Percentiles rank a stretch among this genome's conserved stretches.
Evolutionary conservation across 2,888 invertebrate species (phyloP).

Genomic region (Empis stercorea): DNA sequence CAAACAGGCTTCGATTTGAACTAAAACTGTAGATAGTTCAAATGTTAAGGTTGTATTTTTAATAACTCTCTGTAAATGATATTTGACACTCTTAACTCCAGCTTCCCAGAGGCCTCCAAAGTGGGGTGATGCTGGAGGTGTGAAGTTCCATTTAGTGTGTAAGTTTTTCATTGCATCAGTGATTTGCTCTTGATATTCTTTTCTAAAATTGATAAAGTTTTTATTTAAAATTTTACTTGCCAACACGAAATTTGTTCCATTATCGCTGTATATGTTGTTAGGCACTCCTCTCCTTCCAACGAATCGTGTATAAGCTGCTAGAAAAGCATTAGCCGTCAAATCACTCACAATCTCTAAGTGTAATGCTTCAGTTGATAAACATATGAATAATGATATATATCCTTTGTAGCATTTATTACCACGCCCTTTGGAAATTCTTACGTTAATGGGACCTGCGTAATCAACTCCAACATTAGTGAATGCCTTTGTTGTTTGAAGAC

Average conservation of each 20-base stretch:
- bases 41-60: slow-evolving; percentile 16
- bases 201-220: neutral
- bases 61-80: slow-evolving; percentile 17
- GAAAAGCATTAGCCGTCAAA: slow-evolving; percentile 4
- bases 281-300: neutral
- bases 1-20: slow-evolving; percentile 19
- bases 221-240: neutral
- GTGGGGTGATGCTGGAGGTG: slow-evolving; percentile 20
- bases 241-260: slow-evolving; percentile 10
- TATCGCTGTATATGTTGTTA: slow-evolving; percentile 3
- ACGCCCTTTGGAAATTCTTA: slow-evolving; percentile 5
- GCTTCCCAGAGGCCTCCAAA: slow-evolving; percentile 25
- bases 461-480: slow-evolving; percentile 8
- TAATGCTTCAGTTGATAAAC: slow-evolving; percentile 10
- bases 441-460: slow-evolving; percentile 8
- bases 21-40: slow-evolving; percentile 18
- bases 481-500: slow-evolving; percentile 1
- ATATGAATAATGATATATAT: slow-evolving; percentile 10
- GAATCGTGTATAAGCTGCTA: slow-evolving; percentile 6
- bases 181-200: neutral
- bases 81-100: slow-evolving; percentile 19
- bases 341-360: slow-evolving; percentile 9
- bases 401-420: slow-evolving; percentile 4
- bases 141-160: slow-evolving; percentile 22
- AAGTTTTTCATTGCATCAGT: too few relatives aligned